phyloP scores from a whole-genome alignment of 2,113 vertebrate genomes.

The Felis chaus region DNA sequence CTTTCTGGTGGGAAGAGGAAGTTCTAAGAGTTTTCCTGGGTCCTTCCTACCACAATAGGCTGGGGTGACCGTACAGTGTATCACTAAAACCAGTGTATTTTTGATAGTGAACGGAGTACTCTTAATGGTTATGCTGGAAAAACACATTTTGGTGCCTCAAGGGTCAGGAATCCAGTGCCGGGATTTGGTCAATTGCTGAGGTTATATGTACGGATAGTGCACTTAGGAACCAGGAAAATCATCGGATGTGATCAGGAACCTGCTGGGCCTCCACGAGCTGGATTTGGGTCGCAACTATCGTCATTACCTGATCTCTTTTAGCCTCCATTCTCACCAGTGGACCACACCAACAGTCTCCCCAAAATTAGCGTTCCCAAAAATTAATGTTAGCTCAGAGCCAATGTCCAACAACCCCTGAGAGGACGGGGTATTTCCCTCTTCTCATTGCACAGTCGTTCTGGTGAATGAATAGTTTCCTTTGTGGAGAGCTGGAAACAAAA shows the following conservation, averaged over 20 bases:
- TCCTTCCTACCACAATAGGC: neutral
- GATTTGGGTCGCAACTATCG: neutral
- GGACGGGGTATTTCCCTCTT: neutral
- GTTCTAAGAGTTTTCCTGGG: neutral
- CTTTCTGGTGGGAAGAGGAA: neutral
- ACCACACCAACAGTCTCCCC: neutral
- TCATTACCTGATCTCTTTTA: neutral
- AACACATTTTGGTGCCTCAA: neutral
- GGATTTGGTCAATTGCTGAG: neutral
- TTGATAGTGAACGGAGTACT: neutral
- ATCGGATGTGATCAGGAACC: neutral
- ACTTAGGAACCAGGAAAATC: neutral
- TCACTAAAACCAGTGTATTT: neutral
- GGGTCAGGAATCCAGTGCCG: neutral
- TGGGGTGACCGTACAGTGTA: neutral
- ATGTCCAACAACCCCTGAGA: neutral
- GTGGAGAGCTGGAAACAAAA: neutral
- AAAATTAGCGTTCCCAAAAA: neutral
- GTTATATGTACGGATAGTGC: neutral
- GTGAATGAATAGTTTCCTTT: neutral
- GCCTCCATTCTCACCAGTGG: neutral
- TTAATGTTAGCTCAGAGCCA: neutral
- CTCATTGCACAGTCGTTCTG: neutral
- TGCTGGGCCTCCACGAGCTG: neutral
- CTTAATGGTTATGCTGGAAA: neutral